phyloP scores from a whole-genome alignment of 2,888 invertebrate species.

The Rhorus exstirpatorius region DNA sequence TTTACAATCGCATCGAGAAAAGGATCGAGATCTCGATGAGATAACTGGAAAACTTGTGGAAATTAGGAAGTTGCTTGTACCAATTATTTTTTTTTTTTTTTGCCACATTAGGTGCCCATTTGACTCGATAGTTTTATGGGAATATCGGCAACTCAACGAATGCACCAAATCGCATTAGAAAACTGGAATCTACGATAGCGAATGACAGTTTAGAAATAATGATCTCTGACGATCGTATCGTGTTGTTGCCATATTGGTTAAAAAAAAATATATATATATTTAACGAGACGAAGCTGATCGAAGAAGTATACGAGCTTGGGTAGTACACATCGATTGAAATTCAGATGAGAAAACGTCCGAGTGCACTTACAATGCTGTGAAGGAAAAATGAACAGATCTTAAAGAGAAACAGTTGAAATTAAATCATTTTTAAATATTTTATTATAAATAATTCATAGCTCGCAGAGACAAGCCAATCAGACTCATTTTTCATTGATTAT shows the following conservation, averaged over 20 bases:
- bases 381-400: background rate
- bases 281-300: background rate
- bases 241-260: slow-evolving; percentile 40
- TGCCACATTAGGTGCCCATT: background rate
- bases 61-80: slow-evolving; percentile 17
- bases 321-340: slow-evolving; percentile 22
- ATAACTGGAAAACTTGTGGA: slow-evolving; percentile 12
- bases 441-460: too few species aligned
- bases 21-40: background rate
- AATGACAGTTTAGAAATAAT: slow-evolving; percentile 50
- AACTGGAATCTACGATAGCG: slow-evolving; percentile 26
- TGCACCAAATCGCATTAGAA: too few species aligned
- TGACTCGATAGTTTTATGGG: slow-evolving; percentile 43
- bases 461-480: too few species aligned
- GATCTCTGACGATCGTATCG: slow-evolving; percentile 26
- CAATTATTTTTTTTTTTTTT: too few species aligned
- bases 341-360: slow-evolving; percentile 28
- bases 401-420: background rate
- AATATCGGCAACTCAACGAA: slow-evolving; percentile 34
- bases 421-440: background rate
- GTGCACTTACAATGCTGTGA: background rate
- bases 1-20: background rate
- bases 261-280: slow-evolving; percentile 5
- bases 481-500: too few species aligned
- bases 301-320: background rate